Percentiles rank a stretch among this genome's conserved stretches.
These are phyloP conservation scores for Eudemis profundana DNA, from an alignment of 2,888 invertebrate genomes.

Conservation along the genomic window DNA sequence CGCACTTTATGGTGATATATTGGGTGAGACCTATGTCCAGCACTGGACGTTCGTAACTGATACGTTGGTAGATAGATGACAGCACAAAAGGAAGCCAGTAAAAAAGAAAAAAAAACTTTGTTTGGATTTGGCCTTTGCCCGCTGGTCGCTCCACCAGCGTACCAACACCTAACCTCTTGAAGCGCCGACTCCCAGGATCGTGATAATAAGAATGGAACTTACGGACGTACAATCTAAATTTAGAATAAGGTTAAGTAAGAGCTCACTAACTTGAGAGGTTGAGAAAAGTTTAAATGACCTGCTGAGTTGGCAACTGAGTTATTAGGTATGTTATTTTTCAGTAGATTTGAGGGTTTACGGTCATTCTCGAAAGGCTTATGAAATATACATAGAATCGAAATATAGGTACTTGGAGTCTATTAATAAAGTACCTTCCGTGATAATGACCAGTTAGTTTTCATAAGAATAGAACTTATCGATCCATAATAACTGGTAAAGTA, in stretches of 20 bases:
- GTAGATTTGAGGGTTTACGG: background rate
- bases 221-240: background rate
- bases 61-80: no score
- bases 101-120: background rate
- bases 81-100: no score
- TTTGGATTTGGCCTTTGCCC: background rate
- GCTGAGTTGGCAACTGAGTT: background rate
- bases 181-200: slow-evolving; percentile 4
- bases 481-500: no score
- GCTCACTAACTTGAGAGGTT: background rate
- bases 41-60: no score
- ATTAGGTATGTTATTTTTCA: background rate
- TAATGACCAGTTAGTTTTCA: no score
- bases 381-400: no score
- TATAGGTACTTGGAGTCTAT: no score
- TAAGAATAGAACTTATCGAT: no score
- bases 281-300: background rate
- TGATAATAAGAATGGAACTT: slow-evolving; percentile 8
- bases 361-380: no score
- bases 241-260: background rate
- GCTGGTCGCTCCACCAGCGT: background rate
- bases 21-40: no score
- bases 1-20: no score
- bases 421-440: no score
- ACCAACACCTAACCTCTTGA: slow-evolving; percentile 2